phyloP scores from a whole-genome alignment of 2,797 vertebrate genomes.

The Enteromius treurensis region DNA sequence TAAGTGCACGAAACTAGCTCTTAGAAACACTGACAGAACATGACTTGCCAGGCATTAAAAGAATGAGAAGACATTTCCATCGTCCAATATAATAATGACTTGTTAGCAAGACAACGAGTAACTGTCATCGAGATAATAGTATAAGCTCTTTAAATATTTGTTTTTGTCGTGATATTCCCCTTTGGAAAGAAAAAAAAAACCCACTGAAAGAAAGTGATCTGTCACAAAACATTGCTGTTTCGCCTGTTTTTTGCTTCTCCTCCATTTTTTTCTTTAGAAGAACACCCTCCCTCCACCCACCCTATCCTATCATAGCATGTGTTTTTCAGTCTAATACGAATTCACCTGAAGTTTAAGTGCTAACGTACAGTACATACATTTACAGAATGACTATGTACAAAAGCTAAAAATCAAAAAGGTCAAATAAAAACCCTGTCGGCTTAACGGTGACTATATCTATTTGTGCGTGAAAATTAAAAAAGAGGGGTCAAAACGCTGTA shows the following conservation, averaged over 20 bases:
- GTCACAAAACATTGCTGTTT: constrained; percentile 52
- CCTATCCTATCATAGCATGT: constrained; percentile 55
- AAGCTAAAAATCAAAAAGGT: constrained; percentile 63
- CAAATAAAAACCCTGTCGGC: constrained; percentile 61
- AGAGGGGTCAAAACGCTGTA: constrained; percentile 70
- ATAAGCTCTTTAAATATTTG: constrained; percentile 44
- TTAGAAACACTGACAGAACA: constrained; percentile 85
- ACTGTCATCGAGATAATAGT: constrained; percentile 65
- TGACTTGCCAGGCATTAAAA: constrained; percentile 86
- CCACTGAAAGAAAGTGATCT: constrained; percentile 46
- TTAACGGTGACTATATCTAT: constrained; percentile 64
- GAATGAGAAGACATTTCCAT: constrained; percentile 82
- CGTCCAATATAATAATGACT: constrained; percentile 85
- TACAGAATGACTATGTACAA: constrained; percentile 77
- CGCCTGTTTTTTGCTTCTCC: constrained; percentile 31
- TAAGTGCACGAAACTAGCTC: constrained; percentile 93
- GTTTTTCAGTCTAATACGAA: constrained; percentile 51
- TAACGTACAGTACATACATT: constrained; percentile 73
- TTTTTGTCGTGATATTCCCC: constrained; percentile 62
- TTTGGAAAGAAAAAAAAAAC: constrained; percentile 35
- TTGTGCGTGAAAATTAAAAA: constrained; percentile 70
- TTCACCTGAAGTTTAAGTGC: constrained; percentile 68
- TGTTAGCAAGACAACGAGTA: constrained; percentile 76
- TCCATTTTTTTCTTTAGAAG: neutral
- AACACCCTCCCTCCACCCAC: constrained; percentile 18